Evolutionary conservation across 1,140 invertebrate species (phyloP), one percentile per base, ranked within the genome.

Genomic region (Drosophila nikananu): DNA sequence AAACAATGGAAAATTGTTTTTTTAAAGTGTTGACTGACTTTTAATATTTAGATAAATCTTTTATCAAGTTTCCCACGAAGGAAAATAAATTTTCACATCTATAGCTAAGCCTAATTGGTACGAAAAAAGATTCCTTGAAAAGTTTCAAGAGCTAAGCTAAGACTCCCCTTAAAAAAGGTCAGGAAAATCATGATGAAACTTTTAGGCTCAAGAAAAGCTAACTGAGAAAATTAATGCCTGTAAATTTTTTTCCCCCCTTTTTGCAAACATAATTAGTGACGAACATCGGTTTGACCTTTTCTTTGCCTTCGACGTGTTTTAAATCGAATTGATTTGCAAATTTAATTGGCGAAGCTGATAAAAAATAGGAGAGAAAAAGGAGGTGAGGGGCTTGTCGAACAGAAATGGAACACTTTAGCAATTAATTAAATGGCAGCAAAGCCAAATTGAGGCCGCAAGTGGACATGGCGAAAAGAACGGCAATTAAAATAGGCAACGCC

Each of bases 401-500:
- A 41, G 48, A 54, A 70, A 64, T 46, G 10, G 41, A 63, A 78
- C 59, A 67, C 80, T 78, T 81, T 86, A 30, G 35, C 83, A 86
- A 86, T 86, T 87, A 86, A 80, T 70, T 66, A 80, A 86, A 77
- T 68, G 65, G 37, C 71, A 58, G 51, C 51, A 67, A 81, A 63
- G 59, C 48, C 41, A 68, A 65, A 83, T 61, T 48, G 42, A 55
- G 52, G 55, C 60, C 63, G 49, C 35, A 51, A 54, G 25, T 37
- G 62, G 42, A 63, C 63, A 67, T 54, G 59, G 27, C 54, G 35
- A 54, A 66, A 58, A 71, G 61, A 83, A 65, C 57, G 68, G 71
- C 83, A 87, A 86, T 86, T 86, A 86, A 87, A 83, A 80, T 63
- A 21, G 64, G 64, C 70, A 67, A 44, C 27, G 48, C 48, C 48